Evolutionary conservation across 2,113 vertebrate species (phyloP), one percentile per base, ranked within the genome.

Genomic region (Dasyurus viverrinus): DNA sequence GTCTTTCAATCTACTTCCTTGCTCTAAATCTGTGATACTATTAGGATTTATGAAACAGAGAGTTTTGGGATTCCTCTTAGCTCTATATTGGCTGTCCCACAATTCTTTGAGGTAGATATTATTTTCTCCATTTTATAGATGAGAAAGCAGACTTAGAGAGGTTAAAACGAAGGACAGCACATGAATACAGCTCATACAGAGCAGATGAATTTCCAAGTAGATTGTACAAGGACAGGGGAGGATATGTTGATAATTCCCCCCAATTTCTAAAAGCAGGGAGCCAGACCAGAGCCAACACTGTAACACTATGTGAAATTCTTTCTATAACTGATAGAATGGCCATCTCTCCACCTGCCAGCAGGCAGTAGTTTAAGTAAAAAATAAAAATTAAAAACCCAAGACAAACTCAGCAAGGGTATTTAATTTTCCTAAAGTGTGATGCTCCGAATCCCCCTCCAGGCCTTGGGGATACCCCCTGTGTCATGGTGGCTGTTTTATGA

Each of bases 401-500:
- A 84, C 68, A 84, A 84, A 84, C 90, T 90, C 27, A 92, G 90
- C 52, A 47, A 23, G 36, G 47, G 42, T 54, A 55, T 94, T 25
- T 90, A 54, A 55, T 95, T 93, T 93, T 95, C 84, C 52, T 95
- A 89, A 52, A 54, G 52, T 53, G 53, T 52, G 89, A 47, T 93
- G 47, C 92, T 93, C 89, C 0, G 46, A 94, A n/a, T 94, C 93
- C 42, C 84, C 53, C 92, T 46, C 53, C 48, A 55, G 90, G 89
- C 76, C 60, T 93, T 48, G 47, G 91, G 89, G 94, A 91, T 11
- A 16, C 89, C 54, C 68, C 89, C 30, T 50, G 50, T 76, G 53
- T 30, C 89, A 50, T 16, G 89, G 91, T 23, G 46, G 54, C 22
- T 93, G 94, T 36, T 93, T 95, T 95, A 91, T 95, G 96, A 94